These are phyloP conservation scores for Crypturellus tataupa DNA, from an alignment of 2,797 vertebrate genomes.

Conservation along the genomic window DNA sequence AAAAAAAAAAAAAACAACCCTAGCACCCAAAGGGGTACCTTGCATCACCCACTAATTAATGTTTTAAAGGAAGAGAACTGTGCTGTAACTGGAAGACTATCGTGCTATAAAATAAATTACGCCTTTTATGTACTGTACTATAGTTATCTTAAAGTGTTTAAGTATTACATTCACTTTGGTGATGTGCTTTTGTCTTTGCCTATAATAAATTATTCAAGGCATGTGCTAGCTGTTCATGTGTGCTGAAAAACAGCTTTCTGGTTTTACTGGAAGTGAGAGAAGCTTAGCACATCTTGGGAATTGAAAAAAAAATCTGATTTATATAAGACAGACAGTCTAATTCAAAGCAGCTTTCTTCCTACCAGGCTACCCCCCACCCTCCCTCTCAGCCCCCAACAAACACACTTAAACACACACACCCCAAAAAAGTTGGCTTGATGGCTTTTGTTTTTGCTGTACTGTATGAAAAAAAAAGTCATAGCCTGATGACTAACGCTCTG, in stretches of 20 bases:
- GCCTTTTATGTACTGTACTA: slow-evolving; percentile 24
- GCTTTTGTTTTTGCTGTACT: background rate
- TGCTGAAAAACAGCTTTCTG: background rate
- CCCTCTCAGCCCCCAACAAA: background rate
- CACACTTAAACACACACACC: background rate
- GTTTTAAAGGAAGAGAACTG: slow-evolving; percentile 41
- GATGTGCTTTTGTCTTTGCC: slow-evolving; percentile 27
- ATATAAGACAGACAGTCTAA: slow-evolving; percentile 21
- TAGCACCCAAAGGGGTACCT: background rate
- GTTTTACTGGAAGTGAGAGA: slow-evolving; percentile 37
- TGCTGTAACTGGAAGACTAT: background rate
- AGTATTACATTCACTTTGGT: slow-evolving; percentile 73
- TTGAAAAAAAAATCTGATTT: background rate
- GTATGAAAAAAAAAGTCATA: background rate
- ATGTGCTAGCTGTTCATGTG: background rate
- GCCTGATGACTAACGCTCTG: background rate
- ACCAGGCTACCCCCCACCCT: background rate
- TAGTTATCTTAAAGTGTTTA: slow-evolving; percentile 62
- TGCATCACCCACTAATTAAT: slow-evolving; percentile 4
- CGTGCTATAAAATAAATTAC: slow-evolving; percentile 80
- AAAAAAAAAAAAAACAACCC: background rate
- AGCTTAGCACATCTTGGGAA: slow-evolving; percentile 27
- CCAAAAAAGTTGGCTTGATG: background rate
- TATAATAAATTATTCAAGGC: slow-evolving; percentile 19
- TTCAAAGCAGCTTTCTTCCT: slow-evolving; percentile 53